A percentile compares a stretch with the other conserved stretches of the same genome.
phyloP scores from a whole-genome alignment of 2,888 invertebrate genomes.

The Harpalus rubripes region DNA sequence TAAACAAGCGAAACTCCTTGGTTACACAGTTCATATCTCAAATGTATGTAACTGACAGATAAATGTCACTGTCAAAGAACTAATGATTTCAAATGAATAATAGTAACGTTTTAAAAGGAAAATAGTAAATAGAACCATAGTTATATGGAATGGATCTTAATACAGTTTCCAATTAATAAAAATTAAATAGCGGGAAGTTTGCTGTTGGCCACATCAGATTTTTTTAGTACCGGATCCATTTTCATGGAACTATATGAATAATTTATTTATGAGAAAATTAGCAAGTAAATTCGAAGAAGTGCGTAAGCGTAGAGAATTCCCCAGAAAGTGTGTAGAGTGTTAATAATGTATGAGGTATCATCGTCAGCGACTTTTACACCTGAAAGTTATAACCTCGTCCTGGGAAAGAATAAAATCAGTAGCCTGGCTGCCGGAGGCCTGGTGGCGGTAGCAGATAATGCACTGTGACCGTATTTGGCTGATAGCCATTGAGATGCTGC shows the following conservation, averaged over 20 bases:
- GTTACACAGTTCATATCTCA: no score
- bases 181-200: no score
- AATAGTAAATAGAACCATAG: no score
- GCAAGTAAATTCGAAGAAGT: constrained; percentile 11
- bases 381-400: constrained; percentile 17
- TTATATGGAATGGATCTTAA: no score
- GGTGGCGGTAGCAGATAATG: constrained; percentile 52
- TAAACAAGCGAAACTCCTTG: no score
- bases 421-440: background rate
- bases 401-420: background rate
- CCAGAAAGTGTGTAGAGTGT: constrained; percentile 15
- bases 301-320: background rate
- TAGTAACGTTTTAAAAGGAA: no score
- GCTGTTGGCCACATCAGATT: no score
- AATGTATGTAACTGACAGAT: no score
- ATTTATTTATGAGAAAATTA: constrained; percentile 21
- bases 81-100: no score
- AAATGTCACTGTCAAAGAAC: no score
- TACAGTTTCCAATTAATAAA: no score
- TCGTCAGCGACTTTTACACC: constrained; percentile 21
- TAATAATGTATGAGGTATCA: constrained; percentile 45
- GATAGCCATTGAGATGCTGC: constrained; percentile 60
- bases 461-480: constrained; percentile 63
- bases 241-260: background rate
- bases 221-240: background rate